Percentiles rank a stretch among this genome's conserved stretches.
These are phyloP conservation scores for Pseudochromis fuscus DNA, from an alignment of 2,797 vertebrate genomes.

Conservation along the genomic window DNA sequence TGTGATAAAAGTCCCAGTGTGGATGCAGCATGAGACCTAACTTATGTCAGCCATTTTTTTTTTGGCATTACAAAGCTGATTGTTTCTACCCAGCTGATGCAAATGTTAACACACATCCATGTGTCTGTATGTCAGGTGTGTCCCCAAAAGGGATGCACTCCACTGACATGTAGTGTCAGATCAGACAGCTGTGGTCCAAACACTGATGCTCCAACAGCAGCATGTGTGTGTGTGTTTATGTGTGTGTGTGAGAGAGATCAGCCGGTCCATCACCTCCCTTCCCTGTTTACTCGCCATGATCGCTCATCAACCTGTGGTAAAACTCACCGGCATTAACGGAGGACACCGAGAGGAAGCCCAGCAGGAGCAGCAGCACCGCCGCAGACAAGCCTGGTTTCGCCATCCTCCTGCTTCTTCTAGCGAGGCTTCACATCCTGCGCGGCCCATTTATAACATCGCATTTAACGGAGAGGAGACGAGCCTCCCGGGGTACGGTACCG, in stretches of 20 bases:
- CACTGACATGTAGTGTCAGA: conserved; percentile 1
- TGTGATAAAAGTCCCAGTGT: not conserved
- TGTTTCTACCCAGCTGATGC: conserved; percentile 17
- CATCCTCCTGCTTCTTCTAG: conserved; percentile 85
- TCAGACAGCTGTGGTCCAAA: conserved; percentile 3
- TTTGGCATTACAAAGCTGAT: conserved; percentile 24
- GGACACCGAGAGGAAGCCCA: conserved; percentile 79
- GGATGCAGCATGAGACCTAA: conserved; percentile 3
- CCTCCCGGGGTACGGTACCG: conserved; percentile 44
- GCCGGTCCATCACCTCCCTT: not conserved
- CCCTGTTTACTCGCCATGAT: conserved; percentile 16
- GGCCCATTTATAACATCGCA: conserved; percentile 80
- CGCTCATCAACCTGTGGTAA: conserved; percentile 56
- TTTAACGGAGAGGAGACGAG: conserved; percentile 60
- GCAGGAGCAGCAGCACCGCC: conserved; percentile 74
- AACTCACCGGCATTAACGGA: conserved; percentile 86
- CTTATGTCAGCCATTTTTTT: conserved; percentile 51
- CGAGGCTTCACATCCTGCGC: conserved; percentile 82
- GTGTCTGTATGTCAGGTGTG: conserved; percentile 23
- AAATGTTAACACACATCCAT: conserved; percentile 21
- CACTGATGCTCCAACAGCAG: not conserved
- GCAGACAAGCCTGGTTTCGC: conserved; percentile 75
- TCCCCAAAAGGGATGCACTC: not conserved
- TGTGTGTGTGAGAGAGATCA: conserved; percentile 12
- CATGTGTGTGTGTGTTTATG: conserved; percentile 16